phyloP scores from a whole-genome alignment of 2,888 invertebrate species.

The Mythimna loreyi region DNA sequence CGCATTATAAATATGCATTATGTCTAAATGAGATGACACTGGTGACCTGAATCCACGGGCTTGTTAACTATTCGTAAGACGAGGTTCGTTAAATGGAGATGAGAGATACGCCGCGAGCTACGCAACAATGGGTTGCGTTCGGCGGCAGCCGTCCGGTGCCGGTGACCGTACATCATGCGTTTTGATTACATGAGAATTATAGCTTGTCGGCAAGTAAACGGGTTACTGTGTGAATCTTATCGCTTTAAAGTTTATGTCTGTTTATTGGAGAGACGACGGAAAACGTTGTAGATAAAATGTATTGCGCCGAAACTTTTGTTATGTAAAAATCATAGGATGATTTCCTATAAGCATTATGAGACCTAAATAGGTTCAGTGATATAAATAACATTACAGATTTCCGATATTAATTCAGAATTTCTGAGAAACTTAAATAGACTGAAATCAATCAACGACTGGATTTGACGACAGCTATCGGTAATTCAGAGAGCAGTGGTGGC shows the following conservation, averaged over 20 bases:
- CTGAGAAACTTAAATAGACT: neutral
- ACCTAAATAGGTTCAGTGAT: no score
- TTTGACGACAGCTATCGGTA: no score
- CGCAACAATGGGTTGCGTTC: conserved; percentile 64
- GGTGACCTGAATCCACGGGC: conserved; percentile 61
- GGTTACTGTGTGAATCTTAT: neutral
- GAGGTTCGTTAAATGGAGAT: conserved; percentile 65
- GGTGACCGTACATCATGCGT: conserved; percentile 31
- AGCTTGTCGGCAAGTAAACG: conserved; percentile 1
- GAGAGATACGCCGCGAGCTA: conserved; percentile 62
- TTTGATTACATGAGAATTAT: conserved; percentile 38
- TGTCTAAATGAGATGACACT: conserved; percentile 53
- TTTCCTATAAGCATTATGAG: no score
- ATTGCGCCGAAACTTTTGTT: neutral
- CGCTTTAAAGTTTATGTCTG: neutral
- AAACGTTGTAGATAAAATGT: neutral
- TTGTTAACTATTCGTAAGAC: conserved; percentile 61
- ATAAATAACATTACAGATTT: no score
- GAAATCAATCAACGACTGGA: neutral
- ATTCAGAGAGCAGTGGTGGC: no score
- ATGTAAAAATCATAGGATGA: no score
- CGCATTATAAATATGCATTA: conserved; percentile 35
- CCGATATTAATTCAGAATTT: no score
- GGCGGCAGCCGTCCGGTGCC: conserved; percentile 36
- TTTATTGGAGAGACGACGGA: neutral